Conservation (phyloP, 2,113 vertebrate species). For the Orycteropus afer region DNA sequence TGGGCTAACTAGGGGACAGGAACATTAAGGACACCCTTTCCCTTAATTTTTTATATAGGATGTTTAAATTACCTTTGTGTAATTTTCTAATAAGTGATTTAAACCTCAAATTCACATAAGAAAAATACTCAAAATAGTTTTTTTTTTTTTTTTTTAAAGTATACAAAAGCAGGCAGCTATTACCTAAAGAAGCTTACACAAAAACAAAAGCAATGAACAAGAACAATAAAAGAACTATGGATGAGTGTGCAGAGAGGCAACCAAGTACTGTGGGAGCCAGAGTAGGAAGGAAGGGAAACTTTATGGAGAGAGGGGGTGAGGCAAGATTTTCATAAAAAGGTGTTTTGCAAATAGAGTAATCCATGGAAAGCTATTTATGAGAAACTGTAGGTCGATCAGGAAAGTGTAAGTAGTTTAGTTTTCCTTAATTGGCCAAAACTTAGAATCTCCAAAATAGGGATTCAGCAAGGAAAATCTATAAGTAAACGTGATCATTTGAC, state of each 20-base stretch:
- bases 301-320: neutral
- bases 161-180: neutral
- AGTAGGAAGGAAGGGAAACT: neutral
- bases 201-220: neutral
- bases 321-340: conserved; percentile 28
- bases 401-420: neutral
- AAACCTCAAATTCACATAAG: conserved; percentile 20
- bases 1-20: conserved; percentile 40
- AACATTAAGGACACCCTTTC: conserved; percentile 44
- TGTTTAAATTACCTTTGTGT: conserved; percentile 45
- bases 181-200: conserved; percentile 7
- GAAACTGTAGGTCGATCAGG: neutral
- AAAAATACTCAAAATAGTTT: conserved; percentile 27
- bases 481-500: neutral
- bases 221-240: neutral
- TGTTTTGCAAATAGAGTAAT: neutral
- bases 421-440: neutral
- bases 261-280: neutral
- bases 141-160: conserved; percentile 29
- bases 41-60: conserved; percentile 34
- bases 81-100: conserved; percentile 32
- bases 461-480: neutral
- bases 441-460: neutral
- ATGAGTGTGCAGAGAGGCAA: neutral
- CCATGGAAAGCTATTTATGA: neutral